Base-by-base conservation (phyloP, 1,140 invertebrate genomes). In the Bombus soroeensis region DNA sequence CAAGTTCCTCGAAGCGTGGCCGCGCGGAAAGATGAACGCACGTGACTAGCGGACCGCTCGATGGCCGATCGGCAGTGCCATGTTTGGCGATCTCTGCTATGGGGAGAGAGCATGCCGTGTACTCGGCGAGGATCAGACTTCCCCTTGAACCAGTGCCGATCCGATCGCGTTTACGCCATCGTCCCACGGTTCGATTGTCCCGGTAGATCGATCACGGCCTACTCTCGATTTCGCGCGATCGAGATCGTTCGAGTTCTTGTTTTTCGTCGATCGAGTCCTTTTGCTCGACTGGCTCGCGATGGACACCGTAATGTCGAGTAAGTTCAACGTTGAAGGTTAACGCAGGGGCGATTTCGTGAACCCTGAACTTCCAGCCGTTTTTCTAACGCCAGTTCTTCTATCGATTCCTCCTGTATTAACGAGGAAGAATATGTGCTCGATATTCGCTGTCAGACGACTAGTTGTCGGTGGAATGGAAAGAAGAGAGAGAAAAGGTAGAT, bases 71-170 rank as follows among this genome's bases (percentile, higher is more conserved):
- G 76, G 5, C 70, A 87, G 82, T 84, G 90, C 90, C 92, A 91
- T 92, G 89, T 92, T 92, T 92, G 90, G 91, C 80, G 72, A 91
- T 91, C 89, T 81, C 89, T 34, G 72, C 83, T 86, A 88, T 80
- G 87, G 82, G 79, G 89, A 92, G 90, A 91, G 91, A 92, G 91
- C 62, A 0, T n/a, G 73, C 43, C 85, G 83, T 73, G 78, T 73
- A 85, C 87, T 87, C 84, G 80, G 74, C 77, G 74, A 47, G 73
- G 73, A 87, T 80, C 80, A 66, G 64, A 71, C 86, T 86, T 83
- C 80, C 89, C 87, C 79, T 85, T 88, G 86, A 83, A 59, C 83
- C 89, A 90, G 89, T 90, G 87, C 47, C 82, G 73, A 88, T 88
- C 70, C 72, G 89, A 88, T 90, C 89, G 89, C 83, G 86, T 90